These are phyloP conservation scores for Brenthis hecate DNA, from an alignment of 2,888 invertebrate species.

Conservation along the genomic window DNA sequence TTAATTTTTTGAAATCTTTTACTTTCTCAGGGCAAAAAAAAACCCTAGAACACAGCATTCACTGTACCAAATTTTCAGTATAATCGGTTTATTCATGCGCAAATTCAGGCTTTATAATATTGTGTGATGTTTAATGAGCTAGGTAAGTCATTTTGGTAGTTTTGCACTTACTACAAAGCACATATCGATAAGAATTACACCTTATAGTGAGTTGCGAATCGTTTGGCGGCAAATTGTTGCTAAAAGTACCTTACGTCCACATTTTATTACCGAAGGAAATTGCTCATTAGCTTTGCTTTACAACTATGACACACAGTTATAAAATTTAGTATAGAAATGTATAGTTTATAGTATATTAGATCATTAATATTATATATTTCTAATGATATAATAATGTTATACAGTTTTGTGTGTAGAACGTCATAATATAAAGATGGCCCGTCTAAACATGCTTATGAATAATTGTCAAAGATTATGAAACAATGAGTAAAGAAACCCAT, in stretches of 20 bases:
- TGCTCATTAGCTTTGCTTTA: conserved; percentile 32
- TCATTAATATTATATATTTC: not conserved
- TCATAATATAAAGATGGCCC: too few species aligned
- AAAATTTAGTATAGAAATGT: conserved; percentile 29
- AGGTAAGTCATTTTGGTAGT: not conserved
- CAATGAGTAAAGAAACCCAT: too few species aligned
- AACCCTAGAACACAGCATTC: too few species aligned
- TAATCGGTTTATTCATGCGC: too few species aligned
- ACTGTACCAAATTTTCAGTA: too few species aligned
- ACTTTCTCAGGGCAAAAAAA: too few species aligned
- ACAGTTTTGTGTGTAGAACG: too few species aligned
- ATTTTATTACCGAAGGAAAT: conserved; percentile 36
- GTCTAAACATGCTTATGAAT: too few species aligned
- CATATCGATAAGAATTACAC: not conserved
- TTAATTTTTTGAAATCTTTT: too few species aligned
- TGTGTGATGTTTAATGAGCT: not conserved
- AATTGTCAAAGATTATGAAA: too few species aligned
- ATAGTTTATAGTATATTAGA: not conserved
- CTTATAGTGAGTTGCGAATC: conserved; percentile 8
- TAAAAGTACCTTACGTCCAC: conserved; percentile 15
- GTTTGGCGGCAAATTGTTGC: conserved; percentile 10
- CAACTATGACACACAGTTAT: conserved; percentile 31
- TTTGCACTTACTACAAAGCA: not conserved
- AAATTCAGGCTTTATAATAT: not conserved
- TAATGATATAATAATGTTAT: not conserved